Conservation (phyloP, 2,888 invertebrate genomes). For the Cetonia aurata region DNA sequence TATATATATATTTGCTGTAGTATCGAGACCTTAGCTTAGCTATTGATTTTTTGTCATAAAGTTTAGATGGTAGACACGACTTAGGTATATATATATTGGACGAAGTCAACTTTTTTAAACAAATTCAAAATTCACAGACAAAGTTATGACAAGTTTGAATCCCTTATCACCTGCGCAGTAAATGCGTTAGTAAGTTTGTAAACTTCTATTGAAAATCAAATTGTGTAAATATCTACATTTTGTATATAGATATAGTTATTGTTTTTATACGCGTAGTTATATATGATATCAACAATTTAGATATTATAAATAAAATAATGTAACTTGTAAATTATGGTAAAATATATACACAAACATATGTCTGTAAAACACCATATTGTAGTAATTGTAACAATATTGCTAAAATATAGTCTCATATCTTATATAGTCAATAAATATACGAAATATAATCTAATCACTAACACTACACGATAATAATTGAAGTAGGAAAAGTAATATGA, state of each 20-base stretch:
- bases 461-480: slow-evolving; percentile 24
- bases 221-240: slow-evolving; percentile 45
- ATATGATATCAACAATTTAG: neutral
- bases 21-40: neutral
- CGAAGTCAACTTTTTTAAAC: too few species aligned
- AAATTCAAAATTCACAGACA: neutral
- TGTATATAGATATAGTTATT: slow-evolving; percentile 43
- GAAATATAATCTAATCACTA: slow-evolving; percentile 34
- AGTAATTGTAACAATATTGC: slow-evolving; percentile 17
- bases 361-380: slow-evolving; percentile 1
- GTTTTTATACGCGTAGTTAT: slow-evolving; percentile 33
- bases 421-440: slow-evolving; percentile 39
- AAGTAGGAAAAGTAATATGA: slow-evolving; percentile 19
- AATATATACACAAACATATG: neutral
- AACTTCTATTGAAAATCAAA: slow-evolving; percentile 40
- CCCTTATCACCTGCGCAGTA: neutral
- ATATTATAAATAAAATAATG: slow-evolving; percentile 38
- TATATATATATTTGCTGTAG: neutral
- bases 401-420: slow-evolving; percentile 41
- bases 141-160: slow-evolving; percentile 12
- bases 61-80: too few species aligned
- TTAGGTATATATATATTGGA: too few species aligned
- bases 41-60: too few species aligned
- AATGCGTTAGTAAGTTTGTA: slow-evolving; percentile 59
- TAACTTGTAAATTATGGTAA: slow-evolving; percentile 40